Evolutionary conservation across 2,888 invertebrate species (phyloP).

Genomic region (Euclidia mi): DNA sequence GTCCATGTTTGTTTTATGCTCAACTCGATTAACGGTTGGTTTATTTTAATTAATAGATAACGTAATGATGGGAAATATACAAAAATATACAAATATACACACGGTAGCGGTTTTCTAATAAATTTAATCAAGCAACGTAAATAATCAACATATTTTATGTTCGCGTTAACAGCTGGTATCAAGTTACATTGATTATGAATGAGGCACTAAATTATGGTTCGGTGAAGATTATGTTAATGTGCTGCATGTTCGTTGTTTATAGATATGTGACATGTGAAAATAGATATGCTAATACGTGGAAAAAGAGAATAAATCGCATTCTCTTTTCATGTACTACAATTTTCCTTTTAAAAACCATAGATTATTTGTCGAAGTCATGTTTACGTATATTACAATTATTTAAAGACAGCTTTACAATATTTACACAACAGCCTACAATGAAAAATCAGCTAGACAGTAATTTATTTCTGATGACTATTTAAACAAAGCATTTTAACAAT

Average conservation of each 20-base stretch:
- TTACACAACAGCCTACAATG: too few relatives aligned
- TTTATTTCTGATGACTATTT: neutral
- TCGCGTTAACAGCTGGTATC: slow-evolving; percentile 40
- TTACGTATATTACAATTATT: too few relatives aligned
- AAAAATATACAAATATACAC: slow-evolving; percentile 23
- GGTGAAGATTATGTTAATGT: slow-evolving; percentile 7
- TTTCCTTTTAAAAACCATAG: too few relatives aligned
- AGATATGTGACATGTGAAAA: too few relatives aligned
- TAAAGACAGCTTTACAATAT: too few relatives aligned
- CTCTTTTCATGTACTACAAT: too few relatives aligned
- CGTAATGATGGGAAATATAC: slow-evolving; percentile 28
- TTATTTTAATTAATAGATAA: slow-evolving; percentile 42
- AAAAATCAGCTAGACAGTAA: neutral
- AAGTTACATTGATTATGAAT: slow-evolving; percentile 34
- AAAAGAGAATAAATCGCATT: too few relatives aligned
- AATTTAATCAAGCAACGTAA: slow-evolving; percentile 35
- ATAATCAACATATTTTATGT: slow-evolving; percentile 38
- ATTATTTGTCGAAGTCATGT: too few relatives aligned
- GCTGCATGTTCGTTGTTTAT: neutral
- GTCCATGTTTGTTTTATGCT: slow-evolving; percentile 35
- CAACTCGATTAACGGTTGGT: slow-evolving; percentile 30
- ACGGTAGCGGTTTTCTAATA: slow-evolving; percentile 41
- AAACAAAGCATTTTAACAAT: neutral
- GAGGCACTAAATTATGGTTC: slow-evolving; percentile 30
- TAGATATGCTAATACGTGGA: too few relatives aligned